Percentiles rank a stretch among this genome's conserved stretches.
Conservation (phyloP, 2,797 vertebrate species). For the Lacerta viridis region DNA sequence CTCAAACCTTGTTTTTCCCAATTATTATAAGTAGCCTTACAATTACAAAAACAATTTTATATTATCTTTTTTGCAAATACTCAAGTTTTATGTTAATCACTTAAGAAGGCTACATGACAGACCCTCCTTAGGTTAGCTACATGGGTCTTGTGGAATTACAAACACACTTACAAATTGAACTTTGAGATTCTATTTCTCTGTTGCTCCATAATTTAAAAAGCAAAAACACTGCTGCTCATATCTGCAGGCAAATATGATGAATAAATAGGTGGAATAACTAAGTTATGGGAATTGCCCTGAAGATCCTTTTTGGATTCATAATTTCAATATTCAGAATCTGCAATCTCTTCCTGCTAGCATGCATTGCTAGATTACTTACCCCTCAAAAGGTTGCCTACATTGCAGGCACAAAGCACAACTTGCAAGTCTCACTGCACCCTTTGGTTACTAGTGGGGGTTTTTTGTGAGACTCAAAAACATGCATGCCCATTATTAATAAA, state of each 20-base stretch:
- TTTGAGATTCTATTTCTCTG: not conserved
- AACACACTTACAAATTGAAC: not conserved
- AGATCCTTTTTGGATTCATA: constrained; percentile 43
- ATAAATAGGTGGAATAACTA: constrained; percentile 51
- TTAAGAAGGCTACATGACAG: not conserved
- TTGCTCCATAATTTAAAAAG: constrained; percentile 32
- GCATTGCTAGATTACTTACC: constrained; percentile 20
- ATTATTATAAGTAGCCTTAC: not conserved
- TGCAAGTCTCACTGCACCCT: not conserved
- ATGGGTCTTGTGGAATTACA: not conserved
- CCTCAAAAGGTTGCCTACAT: constrained; percentile 8
- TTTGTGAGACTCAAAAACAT: not conserved
- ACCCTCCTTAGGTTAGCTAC: not conserved
- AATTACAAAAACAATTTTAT: not conserved
- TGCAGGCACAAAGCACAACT: constrained; percentile 9
- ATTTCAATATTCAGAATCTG: constrained; percentile 15
- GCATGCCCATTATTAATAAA: not conserved
- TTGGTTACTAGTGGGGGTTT: too few species aligned
- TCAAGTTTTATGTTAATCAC: constrained; percentile 36
- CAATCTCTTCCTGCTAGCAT: constrained; percentile 4
- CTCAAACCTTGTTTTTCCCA: not conserved
- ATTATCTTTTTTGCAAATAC: constrained; percentile 1
- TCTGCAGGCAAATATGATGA: constrained; percentile 39
- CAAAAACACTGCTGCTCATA: constrained; percentile 33
- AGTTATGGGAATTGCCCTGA: constrained; percentile 42